Evolutionary conservation across 1,140 invertebrate genomes (phyloP).

Genomic region (Artemia franciscana): DNA sequence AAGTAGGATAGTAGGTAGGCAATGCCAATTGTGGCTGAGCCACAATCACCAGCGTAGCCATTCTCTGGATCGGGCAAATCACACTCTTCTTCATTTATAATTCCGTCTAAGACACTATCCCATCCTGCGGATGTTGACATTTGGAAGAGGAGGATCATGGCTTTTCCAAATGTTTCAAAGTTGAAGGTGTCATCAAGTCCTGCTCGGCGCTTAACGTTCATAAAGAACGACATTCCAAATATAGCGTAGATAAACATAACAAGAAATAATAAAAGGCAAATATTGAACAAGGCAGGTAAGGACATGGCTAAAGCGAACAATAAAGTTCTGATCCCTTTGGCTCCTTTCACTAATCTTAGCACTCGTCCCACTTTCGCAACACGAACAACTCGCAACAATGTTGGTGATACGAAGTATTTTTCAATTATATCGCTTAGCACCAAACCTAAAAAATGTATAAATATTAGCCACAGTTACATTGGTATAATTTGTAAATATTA

Average conservation of each 20-base stretch:
- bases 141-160: constrained; percentile 92
- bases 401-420: constrained; percentile 92
- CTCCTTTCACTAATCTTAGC: constrained; percentile 83
- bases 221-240: constrained; percentile 98
- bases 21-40: constrained; percentile 73
- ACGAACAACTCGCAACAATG: constrained; percentile 80
- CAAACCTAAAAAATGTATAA: constrained; percentile 37
- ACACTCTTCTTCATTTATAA: constrained; percentile 87
- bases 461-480: too few relatives aligned
- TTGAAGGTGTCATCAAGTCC: constrained; percentile 92
- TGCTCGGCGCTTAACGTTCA: constrained; percentile 72
- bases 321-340: constrained; percentile 87
- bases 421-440: constrained; percentile 86
- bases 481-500: too few relatives aligned
- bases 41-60: constrained; percentile 69
- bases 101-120: constrained; percentile 81
- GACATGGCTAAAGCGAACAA: constrained; percentile 95
- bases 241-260: constrained; percentile 99
- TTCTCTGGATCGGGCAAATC: constrained; percentile 59
- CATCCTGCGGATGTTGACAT: constrained; percentile 96
- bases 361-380: constrained; percentile 94
- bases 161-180: constrained; percentile 94
- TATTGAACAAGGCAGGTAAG: constrained; percentile 91
- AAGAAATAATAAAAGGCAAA: constrained; percentile 85
- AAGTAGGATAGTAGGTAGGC: constrained; percentile 83